These are phyloP conservation scores for Allolobophora icterica DNA, from an alignment of 2,888 invertebrate species.

Conservation along the genomic window DNA sequence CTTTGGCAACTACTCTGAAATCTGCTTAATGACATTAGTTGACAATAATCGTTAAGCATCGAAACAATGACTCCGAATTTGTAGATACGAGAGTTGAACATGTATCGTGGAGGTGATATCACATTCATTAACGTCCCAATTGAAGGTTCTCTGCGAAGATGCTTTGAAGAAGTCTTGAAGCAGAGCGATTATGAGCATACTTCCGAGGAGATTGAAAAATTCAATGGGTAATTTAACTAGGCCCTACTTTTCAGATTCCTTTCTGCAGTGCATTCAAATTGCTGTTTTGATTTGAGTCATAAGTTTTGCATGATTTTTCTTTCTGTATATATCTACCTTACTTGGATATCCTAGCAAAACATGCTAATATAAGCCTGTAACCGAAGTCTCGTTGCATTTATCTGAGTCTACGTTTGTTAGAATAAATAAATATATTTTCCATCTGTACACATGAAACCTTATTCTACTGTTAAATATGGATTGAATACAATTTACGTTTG, in stretches of 20 bases:
- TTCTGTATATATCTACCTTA: not conserved
- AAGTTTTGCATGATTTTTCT: not conserved
- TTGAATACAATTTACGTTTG: no score
- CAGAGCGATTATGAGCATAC: conserved; percentile 30
- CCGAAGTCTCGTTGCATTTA: not conserved
- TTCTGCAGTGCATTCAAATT: no score
- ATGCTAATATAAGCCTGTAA: no score
- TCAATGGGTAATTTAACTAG: not conserved
- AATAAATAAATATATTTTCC: not conserved
- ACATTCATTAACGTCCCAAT: conserved; percentile 18
- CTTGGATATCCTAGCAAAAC: not conserved
- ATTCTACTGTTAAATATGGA: not conserved
- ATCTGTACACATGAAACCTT: no score
- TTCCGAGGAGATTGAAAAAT: not conserved
- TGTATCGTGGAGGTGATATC: conserved; percentile 28
- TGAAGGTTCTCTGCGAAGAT: not conserved
- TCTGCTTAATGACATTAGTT: not conserved
- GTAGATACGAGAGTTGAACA: conserved; percentile 18
- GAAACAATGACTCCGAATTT: not conserved
- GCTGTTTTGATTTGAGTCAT: not conserved
- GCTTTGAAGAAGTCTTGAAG: conserved; percentile 28
- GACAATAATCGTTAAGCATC: not conserved
- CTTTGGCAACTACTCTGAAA: not conserved
- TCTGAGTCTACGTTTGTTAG: not conserved
- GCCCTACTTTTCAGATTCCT: no score